Base-by-base conservation (phyloP, 2,888 invertebrate species). In the Eretmocerus hayati region DNA sequence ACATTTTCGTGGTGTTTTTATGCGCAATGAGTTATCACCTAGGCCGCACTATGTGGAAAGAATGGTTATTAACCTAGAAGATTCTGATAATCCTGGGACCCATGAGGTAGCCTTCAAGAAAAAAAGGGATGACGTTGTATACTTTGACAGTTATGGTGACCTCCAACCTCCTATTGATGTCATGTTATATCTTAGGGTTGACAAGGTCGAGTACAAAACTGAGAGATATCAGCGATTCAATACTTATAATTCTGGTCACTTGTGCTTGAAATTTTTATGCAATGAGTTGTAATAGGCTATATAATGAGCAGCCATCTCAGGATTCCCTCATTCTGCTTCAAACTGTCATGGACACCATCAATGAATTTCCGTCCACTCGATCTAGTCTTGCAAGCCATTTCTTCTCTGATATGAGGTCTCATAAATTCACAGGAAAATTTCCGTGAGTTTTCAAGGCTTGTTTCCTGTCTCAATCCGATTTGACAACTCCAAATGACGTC, bases 51-150 rank as follows among this genome's bases (percentile, higher is more conserved):
- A 48, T 33, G 22, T 45, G 33, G 56, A 60, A 49, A 51, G 39
- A 3, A 55, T 46, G 4, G 52, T 57, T 11, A 41, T 61, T 8
- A 58, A 60, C 56, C 37, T 59, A 2, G 58, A 60, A 46, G 47
- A 52, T 31, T 35, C 48, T 21, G 13, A 50, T 13, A 53, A 51
- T 8, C 39, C 46, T n/a, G 58, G 59, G 9, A 60, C 58, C n/a
- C 59, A 61, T 41, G 61, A 58, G 58, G 54, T 56, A 4, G 48
- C 55, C 18, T 61, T 59, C 40, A 49, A 46, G 42, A 56, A 57
- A 40, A 32, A 30, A 3, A 30, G 32, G 1, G 32, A 48, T 9
- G 22, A 45, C 8, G 45, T 53, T n/a, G 23, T 49, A 15, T 54
- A 56, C 43, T 56, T 56, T 22, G 55, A 56, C 26, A 53, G 56